Base-by-base conservation (phyloP, 1,140 invertebrate species). In the Pinna nobilis region DNA sequence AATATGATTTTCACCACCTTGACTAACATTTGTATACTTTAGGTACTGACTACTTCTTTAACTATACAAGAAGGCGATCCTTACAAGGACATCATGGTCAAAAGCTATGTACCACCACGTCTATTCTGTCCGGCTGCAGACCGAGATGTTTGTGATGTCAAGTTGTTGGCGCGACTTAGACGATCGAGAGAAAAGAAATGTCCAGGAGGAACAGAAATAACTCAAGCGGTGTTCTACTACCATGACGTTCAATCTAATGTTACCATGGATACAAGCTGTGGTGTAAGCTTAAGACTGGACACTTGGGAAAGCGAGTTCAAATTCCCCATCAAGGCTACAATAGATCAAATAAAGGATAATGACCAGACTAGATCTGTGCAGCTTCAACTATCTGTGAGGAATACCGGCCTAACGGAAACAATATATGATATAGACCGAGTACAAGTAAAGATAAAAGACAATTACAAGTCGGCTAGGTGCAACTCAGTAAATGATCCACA, bases 401-500 rank as follows among this genome's bases (percentile, higher is more conserved):
- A n/a, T n/a, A 35, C 30, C 3, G 35, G 39, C 28, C 35, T 20
- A 15, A 25, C 11, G 18, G n/a, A n/a, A 6, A 63, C 35, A 23
- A 13, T 41, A 11, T 20, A 37, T 41, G 47, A 39, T 13, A 25
- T 63, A 35, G 35, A 33, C 37, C 53, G 82, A 77, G 60, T 82
- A 11, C 55, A 49, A 23, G 74, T 78, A 18, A 72, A 77, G 23
- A 47, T 49, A 3, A 6, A 23, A 15, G 76, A 86, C 70, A 55
- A 57, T 32, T 80, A 84, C 50, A 63, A 70, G 41, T 74, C 51
- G 37, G 71, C 77, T 18, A 73, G 60, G 7, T 86, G 84, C 63
- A 59, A 51, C 20, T 84, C 84, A 18, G 66, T 84, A 11, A 84
- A 84, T 68, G 84, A 84, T 73, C 84, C 84, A 28, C 84, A 86